Evolutionary conservation across 2,888 invertebrate species (phyloP).

Genomic region (Ephialtes manifestator): DNA sequence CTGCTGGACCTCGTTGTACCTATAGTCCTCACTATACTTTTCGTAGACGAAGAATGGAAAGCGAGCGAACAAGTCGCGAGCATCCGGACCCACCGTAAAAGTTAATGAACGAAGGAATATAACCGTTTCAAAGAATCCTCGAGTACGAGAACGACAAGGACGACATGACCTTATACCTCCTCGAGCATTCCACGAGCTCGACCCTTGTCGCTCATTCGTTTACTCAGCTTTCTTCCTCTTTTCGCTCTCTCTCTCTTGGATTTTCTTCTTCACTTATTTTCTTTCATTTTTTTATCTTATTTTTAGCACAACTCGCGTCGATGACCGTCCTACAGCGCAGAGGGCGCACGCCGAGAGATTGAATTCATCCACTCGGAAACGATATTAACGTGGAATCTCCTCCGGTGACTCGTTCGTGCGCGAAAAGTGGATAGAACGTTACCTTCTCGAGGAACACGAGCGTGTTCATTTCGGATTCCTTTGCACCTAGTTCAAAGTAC

Average conservation of each 20-base stretch:
- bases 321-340: slow-evolving; percentile 22
- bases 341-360: slow-evolving; percentile 72
- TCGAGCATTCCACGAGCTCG: slow-evolving; percentile 31
- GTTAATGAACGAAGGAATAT: slow-evolving; percentile 77
- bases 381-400: slow-evolving; percentile 73
- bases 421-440: neutral
- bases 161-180: slow-evolving; percentile 45
- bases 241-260: neutral
- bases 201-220: slow-evolving; percentile 50
- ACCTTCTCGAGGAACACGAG: slow-evolving; percentile 36
- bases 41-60: slow-evolving; percentile 48
- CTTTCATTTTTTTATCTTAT: slow-evolving; percentile 9
- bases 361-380: slow-evolving; percentile 78
- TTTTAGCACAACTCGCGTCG: slow-evolving; percentile 18
- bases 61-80: slow-evolving; percentile 60
- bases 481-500: neutral
- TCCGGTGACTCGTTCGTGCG: slow-evolving; percentile 47
- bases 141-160: slow-evolving; percentile 24
- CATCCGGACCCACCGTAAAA: slow-evolving; percentile 74
- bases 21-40: slow-evolving; percentile 20
- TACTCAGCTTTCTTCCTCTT: slow-evolving; percentile 7
- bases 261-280: slow-evolving; percentile 4
- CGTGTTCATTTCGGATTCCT: slow-evolving; percentile 52
- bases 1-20: slow-evolving; percentile 37
- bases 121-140: slow-evolving; percentile 75